Base-by-base conservation (phyloP, 2,797 vertebrate species). In the Pseudomugil gertrudae region DNA sequence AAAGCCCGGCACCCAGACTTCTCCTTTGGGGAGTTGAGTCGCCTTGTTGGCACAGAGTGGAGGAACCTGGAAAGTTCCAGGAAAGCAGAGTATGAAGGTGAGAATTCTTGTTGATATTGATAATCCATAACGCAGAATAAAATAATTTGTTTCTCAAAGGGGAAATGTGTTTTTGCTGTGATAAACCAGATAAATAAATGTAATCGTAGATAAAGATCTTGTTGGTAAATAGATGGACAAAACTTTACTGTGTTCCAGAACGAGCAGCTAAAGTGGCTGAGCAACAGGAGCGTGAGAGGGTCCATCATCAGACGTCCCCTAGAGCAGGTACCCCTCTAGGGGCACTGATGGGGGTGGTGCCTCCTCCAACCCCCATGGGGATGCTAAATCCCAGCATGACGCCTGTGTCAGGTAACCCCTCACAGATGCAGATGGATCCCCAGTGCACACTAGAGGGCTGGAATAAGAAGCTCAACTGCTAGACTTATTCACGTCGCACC, bases 221-320 rank as follows among this genome's bases (percentile, higher is more conserved):
- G 4, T 9, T n/a, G 36, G 17, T 3, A 36, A 33, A 33, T 36
- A 36, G 35, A 36, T 9, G n/a, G n/a, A n/a, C n/a, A n/a, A n/a
- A n/a, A n/a, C n/a, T n/a, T 72, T 51, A 4, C 47, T 74, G 40
- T 32, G 10, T 84, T 95, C 83, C 94, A 99, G 98, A 99, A 92
- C 95, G 98, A 92, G 98, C 98, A 94, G 98, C 98, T 89, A 99
- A 99, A 93, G 97, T 98, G 90, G 98, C 97, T 64, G 98, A 99
- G 93, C 97, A 98, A 92, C 98, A 99, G 95, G 98, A 99, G 92
- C 95, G 98, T 76, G 98, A 99, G 72, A 94, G 98, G 89, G 95
- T 95, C 87, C 96, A 97, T 81, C 92, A 94, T 84, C 95, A 95
- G 93, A 95, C 93, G 88, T 97, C 96, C 92, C 97, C 97, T 76